Conservation (phyloP, 2,797 vertebrate species). For the Melanogrammus aeglefinus region DNA sequence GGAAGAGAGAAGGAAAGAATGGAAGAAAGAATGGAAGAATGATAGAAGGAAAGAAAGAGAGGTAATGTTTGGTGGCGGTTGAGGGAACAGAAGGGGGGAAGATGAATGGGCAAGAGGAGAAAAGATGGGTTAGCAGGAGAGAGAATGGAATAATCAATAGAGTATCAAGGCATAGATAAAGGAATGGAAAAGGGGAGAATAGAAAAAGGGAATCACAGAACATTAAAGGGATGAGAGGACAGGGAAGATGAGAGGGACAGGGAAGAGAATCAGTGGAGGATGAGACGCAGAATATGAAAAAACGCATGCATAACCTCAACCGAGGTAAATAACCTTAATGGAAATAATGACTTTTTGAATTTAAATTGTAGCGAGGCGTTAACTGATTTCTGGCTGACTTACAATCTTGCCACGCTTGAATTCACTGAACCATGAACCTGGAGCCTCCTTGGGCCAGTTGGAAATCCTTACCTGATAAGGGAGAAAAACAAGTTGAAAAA, state of each 20-base stretch:
- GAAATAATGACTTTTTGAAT: background rate
- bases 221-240: background rate
- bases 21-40: background rate
- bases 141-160: background rate
- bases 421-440: slow-evolving; percentile 98
- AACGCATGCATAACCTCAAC: background rate
- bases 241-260: background rate
- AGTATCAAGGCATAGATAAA: background rate
- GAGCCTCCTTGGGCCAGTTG: slow-evolving; percentile 94
- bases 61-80: background rate
- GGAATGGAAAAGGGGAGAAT: background rate
- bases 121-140: background rate
- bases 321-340: background rate
- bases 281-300: background rate
- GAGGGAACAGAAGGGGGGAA: background rate
- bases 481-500: background rate
- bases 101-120: background rate
- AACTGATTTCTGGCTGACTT: slow-evolving; percentile 61
- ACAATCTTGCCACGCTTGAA: slow-evolving; percentile 98
- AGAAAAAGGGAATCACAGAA: background rate
- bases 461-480: slow-evolving; percentile 86
- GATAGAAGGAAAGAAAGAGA: background rate
- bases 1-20: background rate
- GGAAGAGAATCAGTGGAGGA: background rate
- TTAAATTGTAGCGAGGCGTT: background rate